These are phyloP conservation scores for Catonia carolina DNA, from an alignment of 2,888 invertebrate genomes.

Conservation along the genomic window DNA sequence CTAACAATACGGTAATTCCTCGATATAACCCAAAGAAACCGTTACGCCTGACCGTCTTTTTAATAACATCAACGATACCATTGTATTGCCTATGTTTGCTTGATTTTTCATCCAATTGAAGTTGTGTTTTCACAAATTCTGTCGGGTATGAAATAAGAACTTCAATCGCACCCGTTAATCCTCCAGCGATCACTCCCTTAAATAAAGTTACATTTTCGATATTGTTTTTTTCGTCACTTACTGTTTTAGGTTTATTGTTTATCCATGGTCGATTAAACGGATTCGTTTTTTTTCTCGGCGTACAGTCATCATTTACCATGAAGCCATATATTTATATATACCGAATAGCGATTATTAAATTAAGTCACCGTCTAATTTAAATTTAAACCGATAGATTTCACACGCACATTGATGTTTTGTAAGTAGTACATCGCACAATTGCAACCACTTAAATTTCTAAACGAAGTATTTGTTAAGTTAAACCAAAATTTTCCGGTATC, in stretches of 20 bases:
- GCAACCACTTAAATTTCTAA: too few species aligned
- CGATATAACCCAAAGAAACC: conserved; percentile 90
- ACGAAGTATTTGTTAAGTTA: too few species aligned
- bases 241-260: conserved; percentile 60
- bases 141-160: conserved; percentile 99
- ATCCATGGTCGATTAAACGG: conserved; percentile 60
- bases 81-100: conserved; percentile 62
- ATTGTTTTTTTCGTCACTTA: conserved; percentile 48
- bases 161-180: conserved; percentile 96
- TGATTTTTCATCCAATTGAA: conserved; percentile 90
- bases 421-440: too few species aligned
- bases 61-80: conserved; percentile 83
- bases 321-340: too few species aligned
- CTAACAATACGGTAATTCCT: conserved; percentile 88
- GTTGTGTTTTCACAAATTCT: conserved; percentile 97
- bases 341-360: too few species aligned
- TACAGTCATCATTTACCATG: too few species aligned
- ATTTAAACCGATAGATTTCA: too few species aligned
- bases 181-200: conserved; percentile 86
- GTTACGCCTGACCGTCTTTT: conserved; percentile 80
- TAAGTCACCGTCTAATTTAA: too few species aligned
- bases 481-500: too few species aligned
- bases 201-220: too few species aligned
- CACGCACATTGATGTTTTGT: too few species aligned
- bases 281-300: too few species aligned